Base-by-base conservation (phyloP, 1,140 invertebrate genomes). In the Sitodiplosis mosellana region DNA sequence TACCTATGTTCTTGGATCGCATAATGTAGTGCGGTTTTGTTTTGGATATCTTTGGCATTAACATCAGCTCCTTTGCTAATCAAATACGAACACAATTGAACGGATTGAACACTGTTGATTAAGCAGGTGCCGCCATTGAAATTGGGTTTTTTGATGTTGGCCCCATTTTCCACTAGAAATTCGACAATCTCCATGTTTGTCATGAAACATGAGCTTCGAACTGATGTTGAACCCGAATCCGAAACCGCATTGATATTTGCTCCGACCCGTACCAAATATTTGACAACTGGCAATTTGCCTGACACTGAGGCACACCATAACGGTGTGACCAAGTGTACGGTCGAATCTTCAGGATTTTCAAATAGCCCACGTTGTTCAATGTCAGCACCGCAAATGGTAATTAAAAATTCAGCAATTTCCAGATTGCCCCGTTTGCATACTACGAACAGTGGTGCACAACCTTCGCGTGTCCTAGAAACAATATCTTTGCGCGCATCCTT, bases 251-350 rank as follows among this genome's bases (percentile, higher is more conserved):
- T 77, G 10, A 93, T 76, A 57, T 89, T 71, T 38, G 88, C 89
- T 41, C 85, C 85, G 57, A 86, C 74, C 21, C 77, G 67, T 6
- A 89, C 73, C 20, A 95, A 68, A 61, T 77, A 79, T 56, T 80
- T 77, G 17, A 93, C 77, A 48, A 90, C 81, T 40, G 72, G 68
- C 12, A 91, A 57, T 52, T 81, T 79, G 14, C 87, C 87, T n/a
- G 83, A 81, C 6, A 93, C 88, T 6, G 88, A 81, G 12, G 88
- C 87, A 68, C 85, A 90, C 89, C 87, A 93, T n/a, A 94, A 64
- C 12, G 88, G 87, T 1, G 88, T 88, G 0, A 90, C 87, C 56
- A 72, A 74, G 66, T 91, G 86, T 19, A 81, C 75, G 33, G 82
- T 79, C 53, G 75, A 69, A 53, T 81, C 78, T 55, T 80, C 76